These are phyloP conservation scores for Pristionchus fissidentatus DNA, from an alignment of 2,888 invertebrate species.

Conservation along the genomic window DNA sequence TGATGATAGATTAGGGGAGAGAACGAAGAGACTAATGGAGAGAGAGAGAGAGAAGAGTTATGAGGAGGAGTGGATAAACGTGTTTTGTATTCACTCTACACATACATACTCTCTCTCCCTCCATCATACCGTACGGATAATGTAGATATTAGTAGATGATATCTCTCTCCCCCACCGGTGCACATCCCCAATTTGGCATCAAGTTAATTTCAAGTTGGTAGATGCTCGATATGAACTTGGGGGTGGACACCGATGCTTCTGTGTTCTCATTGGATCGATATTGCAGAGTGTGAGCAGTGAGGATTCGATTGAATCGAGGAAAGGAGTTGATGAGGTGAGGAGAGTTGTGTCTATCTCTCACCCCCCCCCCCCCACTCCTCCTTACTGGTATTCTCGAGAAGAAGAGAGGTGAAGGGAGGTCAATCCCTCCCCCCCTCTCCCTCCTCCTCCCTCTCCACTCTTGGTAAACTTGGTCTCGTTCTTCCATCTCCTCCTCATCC, in stretches of 20 bases:
- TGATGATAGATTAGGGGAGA: slow-evolving; percentile 9
- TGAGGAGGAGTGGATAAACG: slow-evolving; percentile 16
- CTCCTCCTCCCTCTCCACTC: slow-evolving; percentile 6
- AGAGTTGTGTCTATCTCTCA: too few relatives aligned
- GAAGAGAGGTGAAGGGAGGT: slow-evolving; percentile 12
- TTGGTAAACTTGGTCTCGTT: slow-evolving; percentile 23
- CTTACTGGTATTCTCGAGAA: neutral
- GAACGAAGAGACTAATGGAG: slow-evolving; percentile 21
- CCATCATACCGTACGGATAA: neutral
- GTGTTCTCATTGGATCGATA: neutral
- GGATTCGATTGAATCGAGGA: neutral
- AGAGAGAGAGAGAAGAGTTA: neutral
- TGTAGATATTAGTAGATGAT: neutral
- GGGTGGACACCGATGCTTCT: neutral
- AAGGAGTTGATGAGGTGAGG: slow-evolving; percentile 12
- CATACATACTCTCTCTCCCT: slow-evolving; percentile 4
- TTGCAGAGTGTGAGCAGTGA: neutral
- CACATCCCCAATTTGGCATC: too few relatives aligned
- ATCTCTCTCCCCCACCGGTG: neutral
- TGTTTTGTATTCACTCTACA: slow-evolving; percentile 5
- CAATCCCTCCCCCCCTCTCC: neutral
- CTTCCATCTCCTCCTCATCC: neutral
- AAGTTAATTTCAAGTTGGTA: too few relatives aligned
- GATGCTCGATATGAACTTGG: too few relatives aligned
- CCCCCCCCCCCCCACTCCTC: too few relatives aligned